Conservation (phyloP, 37 sponge, comb jelly and placozoan species). For the Crambe crambe region DNA sequence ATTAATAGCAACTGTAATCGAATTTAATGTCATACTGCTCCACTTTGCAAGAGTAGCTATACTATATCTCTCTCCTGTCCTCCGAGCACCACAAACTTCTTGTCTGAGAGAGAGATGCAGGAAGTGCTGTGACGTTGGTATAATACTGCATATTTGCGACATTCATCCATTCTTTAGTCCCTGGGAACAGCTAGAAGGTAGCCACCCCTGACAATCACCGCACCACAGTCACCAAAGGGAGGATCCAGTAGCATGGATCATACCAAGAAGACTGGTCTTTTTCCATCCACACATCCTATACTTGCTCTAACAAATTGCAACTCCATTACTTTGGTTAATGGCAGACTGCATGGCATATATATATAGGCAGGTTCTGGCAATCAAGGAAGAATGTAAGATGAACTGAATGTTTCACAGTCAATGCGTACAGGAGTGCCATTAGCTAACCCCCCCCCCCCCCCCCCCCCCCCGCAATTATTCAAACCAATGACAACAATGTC, state of each 20-base stretch:
- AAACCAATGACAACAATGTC: slow-evolving; percentile 24
- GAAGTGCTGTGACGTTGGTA: slow-evolving; percentile 23
- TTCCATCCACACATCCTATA: not conserved
- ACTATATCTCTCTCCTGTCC: slow-evolving; percentile 5
- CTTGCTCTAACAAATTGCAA: slow-evolving; percentile 30
- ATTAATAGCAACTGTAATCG: no score
- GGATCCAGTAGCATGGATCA: slow-evolving; percentile 38
- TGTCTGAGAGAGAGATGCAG: slow-evolving; percentile 14
- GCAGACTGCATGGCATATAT: slow-evolving; percentile 28
- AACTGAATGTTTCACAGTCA: not conserved
- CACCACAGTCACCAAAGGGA: slow-evolving; percentile 24
- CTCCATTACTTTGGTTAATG: not conserved
- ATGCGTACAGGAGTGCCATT: slow-evolving; percentile 1
- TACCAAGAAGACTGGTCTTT: slow-evolving; percentile 23
- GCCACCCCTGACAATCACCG: slow-evolving; percentile 22
- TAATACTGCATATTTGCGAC: slow-evolving; percentile 27
- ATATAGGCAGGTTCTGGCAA: slow-evolving; percentile 31
- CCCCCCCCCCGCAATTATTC: slow-evolving; percentile 52
- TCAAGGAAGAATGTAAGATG: not conserved
- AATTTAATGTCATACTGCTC: slow-evolving; percentile 8
- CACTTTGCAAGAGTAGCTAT: slow-evolving; percentile 23
- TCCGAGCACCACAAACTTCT: slow-evolving; percentile 32
- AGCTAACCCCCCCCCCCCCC: no score
- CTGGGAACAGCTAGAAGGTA: slow-evolving; percentile 41
- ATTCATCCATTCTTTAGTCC: slow-evolving; percentile 50